Percentiles rank a stretch among this genome's conserved stretches.
Evolutionary conservation across 2,888 invertebrate species (phyloP).

Genomic region (Caenorhabditis imperialis): DNA sequence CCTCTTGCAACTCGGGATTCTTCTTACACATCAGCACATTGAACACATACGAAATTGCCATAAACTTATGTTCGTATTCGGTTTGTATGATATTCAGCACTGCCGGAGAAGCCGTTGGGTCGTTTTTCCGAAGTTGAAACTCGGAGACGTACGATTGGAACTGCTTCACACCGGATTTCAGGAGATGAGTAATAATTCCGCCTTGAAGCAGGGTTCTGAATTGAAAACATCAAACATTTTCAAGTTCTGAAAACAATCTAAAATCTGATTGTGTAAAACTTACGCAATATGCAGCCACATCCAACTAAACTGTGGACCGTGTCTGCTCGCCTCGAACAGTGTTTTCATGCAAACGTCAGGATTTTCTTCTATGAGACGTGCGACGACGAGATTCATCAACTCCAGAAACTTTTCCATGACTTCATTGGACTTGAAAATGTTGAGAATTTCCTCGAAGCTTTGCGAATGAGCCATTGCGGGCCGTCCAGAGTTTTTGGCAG

Average conservation of each 20-base stretch:
- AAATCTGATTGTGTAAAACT: not conserved
- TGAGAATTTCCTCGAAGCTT: conserved; percentile 23
- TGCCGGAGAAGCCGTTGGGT: conserved; percentile 15
- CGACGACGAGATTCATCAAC: conserved; percentile 31
- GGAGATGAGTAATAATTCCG: conserved; percentile 53
- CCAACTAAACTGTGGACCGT: conserved; percentile 64
- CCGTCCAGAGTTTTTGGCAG: conserved; percentile 54
- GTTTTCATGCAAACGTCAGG: conserved; percentile 57
- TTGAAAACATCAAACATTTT: not conserved
- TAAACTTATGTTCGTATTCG: conserved; percentile 58
- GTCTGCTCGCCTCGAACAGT: conserved; percentile 57
- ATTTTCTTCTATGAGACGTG: conserved; percentile 17
- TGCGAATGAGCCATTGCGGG: conserved; percentile 42
- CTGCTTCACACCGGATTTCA: conserved; percentile 54
- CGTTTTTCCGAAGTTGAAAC: conserved; percentile 4
- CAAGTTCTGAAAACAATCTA: too few relatives aligned
- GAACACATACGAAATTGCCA: conserved; percentile 58
- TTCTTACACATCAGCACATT: conserved; percentile 56
- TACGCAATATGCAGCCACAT: conserved; percentile 67
- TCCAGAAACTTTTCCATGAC: conserved; percentile 31
- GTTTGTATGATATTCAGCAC: conserved; percentile 40
- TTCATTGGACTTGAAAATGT: conserved; percentile 39
- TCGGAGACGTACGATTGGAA: conserved; percentile 52
- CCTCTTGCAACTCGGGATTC: conserved; percentile 55
- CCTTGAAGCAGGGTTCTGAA: conserved; percentile 27